Conservation (phyloP, 2,888 invertebrate species). For the Glyphotaelius pellucidus region DNA sequence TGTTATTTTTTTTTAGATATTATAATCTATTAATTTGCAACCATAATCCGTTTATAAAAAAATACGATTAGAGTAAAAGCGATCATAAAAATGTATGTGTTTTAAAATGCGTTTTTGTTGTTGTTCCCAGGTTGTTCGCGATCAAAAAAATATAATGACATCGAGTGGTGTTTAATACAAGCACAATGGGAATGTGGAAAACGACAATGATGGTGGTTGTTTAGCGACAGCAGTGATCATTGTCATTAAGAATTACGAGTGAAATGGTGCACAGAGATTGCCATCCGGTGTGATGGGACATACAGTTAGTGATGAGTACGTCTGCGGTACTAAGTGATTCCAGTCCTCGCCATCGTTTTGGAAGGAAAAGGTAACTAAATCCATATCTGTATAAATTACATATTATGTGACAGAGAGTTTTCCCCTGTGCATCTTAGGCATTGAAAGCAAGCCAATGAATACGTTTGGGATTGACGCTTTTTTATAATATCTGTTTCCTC, state of each 20-base stretch:
- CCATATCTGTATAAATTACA: neutral
- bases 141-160: neutral
- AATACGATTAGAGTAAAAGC: too few relatives aligned
- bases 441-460: too few relatives aligned
- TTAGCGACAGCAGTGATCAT: neutral
- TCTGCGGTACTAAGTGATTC: slow-evolving; percentile 62
- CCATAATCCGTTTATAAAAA: neutral
- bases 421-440: too few relatives aligned
- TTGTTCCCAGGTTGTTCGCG: neutral
- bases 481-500: too few relatives aligned
- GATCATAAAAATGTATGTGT: neutral
- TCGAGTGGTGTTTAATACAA: neutral
- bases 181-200: slow-evolving; percentile 9
- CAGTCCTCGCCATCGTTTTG: slow-evolving; percentile 58
- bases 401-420: too few relatives aligned
- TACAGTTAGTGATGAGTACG: slow-evolving; percentile 57
- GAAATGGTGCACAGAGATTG: slow-evolving; percentile 9
- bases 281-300: slow-evolving; percentile 39
- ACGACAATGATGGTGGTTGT: neutral
- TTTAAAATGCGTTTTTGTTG: neutral
- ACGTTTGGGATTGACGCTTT: too few relatives aligned
- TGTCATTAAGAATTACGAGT: slow-evolving; percentile 7
- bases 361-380: slow-evolving; percentile 59
- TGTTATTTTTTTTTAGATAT: neutral
- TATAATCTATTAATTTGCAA: neutral